phyloP scores from a whole-genome alignment of 2,888 invertebrate genomes.

The Ctenicera cuprea region DNA sequence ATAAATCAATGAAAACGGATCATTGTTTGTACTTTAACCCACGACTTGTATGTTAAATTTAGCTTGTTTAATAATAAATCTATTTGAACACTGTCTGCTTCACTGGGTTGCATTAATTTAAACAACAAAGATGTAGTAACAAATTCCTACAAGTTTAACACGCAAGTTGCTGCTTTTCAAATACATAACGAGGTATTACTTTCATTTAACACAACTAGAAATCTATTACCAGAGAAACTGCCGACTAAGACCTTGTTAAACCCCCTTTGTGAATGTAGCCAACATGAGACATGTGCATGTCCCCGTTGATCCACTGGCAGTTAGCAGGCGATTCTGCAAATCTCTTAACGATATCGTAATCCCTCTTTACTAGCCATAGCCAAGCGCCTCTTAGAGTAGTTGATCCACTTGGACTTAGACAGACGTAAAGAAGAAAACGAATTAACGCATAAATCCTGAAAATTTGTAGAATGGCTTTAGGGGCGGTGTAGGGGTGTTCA shows the following conservation, averaged over 20 bases:
- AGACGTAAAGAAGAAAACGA: background rate
- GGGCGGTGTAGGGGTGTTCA: too few relatives aligned
- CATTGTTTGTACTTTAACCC: too few relatives aligned
- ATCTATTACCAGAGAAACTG: constrained; percentile 55
- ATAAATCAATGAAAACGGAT: too few relatives aligned
- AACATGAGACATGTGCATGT: constrained; percentile 60
- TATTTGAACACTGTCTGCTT: background rate
- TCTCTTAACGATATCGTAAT: constrained; percentile 69
- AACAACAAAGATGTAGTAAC: background rate
- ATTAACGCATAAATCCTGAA: too few relatives aligned
- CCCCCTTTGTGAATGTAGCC: constrained; percentile 47
- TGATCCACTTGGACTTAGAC: constrained; percentile 37
- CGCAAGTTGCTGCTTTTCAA: background rate
- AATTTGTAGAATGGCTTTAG: too few relatives aligned
- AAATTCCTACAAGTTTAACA: background rate
- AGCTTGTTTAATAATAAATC: background rate
- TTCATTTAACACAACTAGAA: constrained; percentile 41
- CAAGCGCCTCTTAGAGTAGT: constrained; percentile 48
- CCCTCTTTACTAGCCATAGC: constrained; percentile 57
- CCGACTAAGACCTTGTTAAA: constrained; percentile 55
- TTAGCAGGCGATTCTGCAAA: constrained; percentile 69
- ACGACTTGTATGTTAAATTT: too few relatives aligned
- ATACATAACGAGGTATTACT: constrained; percentile 31
- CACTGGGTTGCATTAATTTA: background rate
- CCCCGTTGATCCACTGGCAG: constrained; percentile 67